phyloP scores from a whole-genome alignment of 2,113 vertebrate species.

The Benitochromis conjunctus region DNA sequence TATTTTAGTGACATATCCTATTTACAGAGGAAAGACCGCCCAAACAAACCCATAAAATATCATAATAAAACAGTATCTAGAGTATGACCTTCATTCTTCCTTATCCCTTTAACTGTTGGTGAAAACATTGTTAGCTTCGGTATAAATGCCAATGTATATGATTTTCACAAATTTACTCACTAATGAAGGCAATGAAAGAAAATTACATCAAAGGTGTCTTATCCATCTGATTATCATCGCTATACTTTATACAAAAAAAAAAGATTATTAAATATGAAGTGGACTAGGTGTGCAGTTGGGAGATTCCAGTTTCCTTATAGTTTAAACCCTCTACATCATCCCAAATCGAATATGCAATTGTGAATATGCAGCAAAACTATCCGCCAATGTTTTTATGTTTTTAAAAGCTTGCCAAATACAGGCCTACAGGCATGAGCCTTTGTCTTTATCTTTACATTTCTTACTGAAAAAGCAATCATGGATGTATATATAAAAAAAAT shows the following conservation, averaged over 20 bases:
- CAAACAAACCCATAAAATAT: neutral
- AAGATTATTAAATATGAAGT: neutral
- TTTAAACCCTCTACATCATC: neutral
- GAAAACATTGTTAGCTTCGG: neutral
- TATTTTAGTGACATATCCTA: neutral
- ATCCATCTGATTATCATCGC: neutral
- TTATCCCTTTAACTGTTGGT: neutral
- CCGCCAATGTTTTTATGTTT: rapidly evolving
- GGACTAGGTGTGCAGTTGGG: neutral
- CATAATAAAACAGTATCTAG: neutral
- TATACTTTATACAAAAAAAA: neutral
- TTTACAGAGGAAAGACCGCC: neutral
- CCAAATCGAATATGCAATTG: too few relatives aligned
- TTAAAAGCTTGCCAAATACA: neutral
- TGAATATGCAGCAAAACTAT: neutral
- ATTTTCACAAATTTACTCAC: neutral
- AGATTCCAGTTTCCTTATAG: rapidly evolving
- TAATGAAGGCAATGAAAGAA: rapidly evolving
- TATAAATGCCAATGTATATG: neutral
- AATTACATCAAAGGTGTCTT: neutral
- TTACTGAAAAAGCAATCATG: rapidly evolving
- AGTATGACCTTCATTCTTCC: neutral
- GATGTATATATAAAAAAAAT: neutral
- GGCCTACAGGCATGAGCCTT: neutral
- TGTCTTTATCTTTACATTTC: neutral